These are phyloP conservation scores for Cyprinodon diabolis DNA, from an alignment of 2,797 vertebrate genomes.

Conservation along the genomic window DNA sequence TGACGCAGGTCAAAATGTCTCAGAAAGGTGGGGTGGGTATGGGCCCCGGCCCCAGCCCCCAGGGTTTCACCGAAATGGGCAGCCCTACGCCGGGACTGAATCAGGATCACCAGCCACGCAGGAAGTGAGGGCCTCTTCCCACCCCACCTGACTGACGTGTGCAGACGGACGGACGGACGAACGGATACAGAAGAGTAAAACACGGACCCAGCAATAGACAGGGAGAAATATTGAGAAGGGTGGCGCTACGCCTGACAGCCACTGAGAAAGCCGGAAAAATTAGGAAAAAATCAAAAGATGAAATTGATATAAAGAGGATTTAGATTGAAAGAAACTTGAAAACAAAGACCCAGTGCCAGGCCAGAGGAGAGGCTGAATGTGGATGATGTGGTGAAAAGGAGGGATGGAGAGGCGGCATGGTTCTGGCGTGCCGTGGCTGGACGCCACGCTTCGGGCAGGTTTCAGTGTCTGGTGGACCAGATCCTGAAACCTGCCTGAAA, in stretches of 20 bases:
- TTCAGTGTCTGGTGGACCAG: neutral
- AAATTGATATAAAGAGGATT: slow-evolving; percentile 63
- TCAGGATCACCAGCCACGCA: slow-evolving; percentile 73
- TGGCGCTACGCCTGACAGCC: slow-evolving; percentile 55
- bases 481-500: neutral
- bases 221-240: slow-evolving; percentile 68
- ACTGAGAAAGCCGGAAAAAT: slow-evolving; percentile 58
- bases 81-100: slow-evolving; percentile 70
- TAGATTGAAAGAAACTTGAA: slow-evolving; percentile 61
- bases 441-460: neutral
- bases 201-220: slow-evolving; percentile 80
- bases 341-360: slow-evolving; percentile 84
- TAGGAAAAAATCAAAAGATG: slow-evolving; percentile 67
- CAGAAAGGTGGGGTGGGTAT: slow-evolving; percentile 86
- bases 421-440: slow-evolving; percentile 45
- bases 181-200: slow-evolving; percentile 76
- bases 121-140: slow-evolving; percentile 75
- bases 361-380: slow-evolving; percentile 86
- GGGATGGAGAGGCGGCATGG: slow-evolving; percentile 38
- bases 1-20: slow-evolving; percentile 93
- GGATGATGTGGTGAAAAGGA: slow-evolving; percentile 69
- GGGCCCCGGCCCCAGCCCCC: slow-evolving; percentile 64
- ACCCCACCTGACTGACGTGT: slow-evolving; percentile 53
- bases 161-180: slow-evolving; percentile 63
- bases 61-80: slow-evolving; percentile 79